phyloP scores from a whole-genome alignment of 2,888 invertebrate species.

The Phortica magna region DNA sequence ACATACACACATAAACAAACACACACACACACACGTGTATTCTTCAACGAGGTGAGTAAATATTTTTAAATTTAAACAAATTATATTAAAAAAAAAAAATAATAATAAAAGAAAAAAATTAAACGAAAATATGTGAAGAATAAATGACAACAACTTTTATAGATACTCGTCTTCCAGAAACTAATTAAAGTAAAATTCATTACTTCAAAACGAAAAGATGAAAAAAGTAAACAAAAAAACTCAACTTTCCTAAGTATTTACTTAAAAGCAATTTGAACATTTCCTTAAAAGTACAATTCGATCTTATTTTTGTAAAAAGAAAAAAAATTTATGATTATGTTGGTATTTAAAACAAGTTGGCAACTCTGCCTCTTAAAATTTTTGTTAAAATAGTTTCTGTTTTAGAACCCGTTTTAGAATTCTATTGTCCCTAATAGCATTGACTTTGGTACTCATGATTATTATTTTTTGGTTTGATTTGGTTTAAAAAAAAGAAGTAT shows the following conservation, averaged over 20 bases:
- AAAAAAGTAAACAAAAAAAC: background rate
- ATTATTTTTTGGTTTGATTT: too few species aligned
- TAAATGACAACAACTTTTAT: slow-evolving; percentile 54
- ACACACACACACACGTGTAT: background rate
- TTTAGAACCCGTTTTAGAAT: too few species aligned
- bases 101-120: slow-evolving; percentile 31
- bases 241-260: background rate
- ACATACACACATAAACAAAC: slow-evolving; percentile 18
- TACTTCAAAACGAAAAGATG: slow-evolving; percentile 3
- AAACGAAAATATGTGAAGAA: background rate
- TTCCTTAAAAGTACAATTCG: too few species aligned
- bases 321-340: too few species aligned
- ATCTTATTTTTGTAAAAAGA: too few species aligned
- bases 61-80: slow-evolving; percentile 41
- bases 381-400: too few species aligned
- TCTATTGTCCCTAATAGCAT: too few species aligned
- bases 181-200: slow-evolving; percentile 52
- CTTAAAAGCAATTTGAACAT: too few species aligned
- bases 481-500: too few species aligned
- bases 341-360: too few species aligned
- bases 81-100: slow-evolving; percentile 30
- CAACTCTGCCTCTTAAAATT: too few species aligned
- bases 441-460: too few species aligned
- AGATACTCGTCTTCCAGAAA: slow-evolving; percentile 69
- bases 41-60: slow-evolving; percentile 59